Percentiles rank a stretch among this genome's conserved stretches.
Conservation (phyloP, 2,113 vertebrate species). For the Cottus gobio region DNA sequence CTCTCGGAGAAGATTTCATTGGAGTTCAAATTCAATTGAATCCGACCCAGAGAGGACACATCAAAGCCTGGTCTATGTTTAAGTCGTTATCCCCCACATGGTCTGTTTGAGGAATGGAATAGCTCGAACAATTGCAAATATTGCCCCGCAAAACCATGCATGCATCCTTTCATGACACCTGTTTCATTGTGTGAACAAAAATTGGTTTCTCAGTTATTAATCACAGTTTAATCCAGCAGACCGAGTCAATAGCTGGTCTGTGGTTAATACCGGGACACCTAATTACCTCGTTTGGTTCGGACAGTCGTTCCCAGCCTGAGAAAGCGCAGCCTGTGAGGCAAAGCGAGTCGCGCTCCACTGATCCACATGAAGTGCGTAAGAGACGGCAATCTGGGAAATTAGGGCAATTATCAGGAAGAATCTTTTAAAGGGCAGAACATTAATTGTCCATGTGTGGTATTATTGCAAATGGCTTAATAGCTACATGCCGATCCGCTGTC, state of each 20-base stretch:
- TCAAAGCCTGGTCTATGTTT: not conserved
- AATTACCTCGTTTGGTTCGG: constrained; percentile 22
- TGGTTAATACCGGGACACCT: constrained; percentile 15
- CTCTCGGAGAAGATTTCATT: constrained; percentile 31
- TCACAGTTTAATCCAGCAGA: constrained; percentile 17
- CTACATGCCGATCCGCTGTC: not conserved
- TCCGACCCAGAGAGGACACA: not conserved
- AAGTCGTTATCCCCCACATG: constrained; percentile 4
- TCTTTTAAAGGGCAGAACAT: not conserved
- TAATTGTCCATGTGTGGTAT: not conserved
- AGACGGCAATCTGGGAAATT: constrained; percentile 11
- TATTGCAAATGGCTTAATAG: not conserved
- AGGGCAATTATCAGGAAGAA: constrained; percentile 16
- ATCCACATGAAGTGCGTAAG: not conserved
- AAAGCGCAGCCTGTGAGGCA: constrained; percentile 9
- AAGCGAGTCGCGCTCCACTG: not conserved
- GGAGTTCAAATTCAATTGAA: constrained; percentile 32
- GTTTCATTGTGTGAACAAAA: constrained; percentile 6
- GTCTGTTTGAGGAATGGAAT: constrained; percentile 19
- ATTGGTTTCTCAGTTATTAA: constrained; percentile 7
- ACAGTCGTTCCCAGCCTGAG: constrained; percentile 1
- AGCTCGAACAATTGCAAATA: not conserved
- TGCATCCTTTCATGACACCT: not conserved
- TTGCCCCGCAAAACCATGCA: not conserved
- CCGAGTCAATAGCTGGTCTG: not conserved